Base-by-base conservation (phyloP, 2,888 invertebrate genomes). In the Sarcophaga caerulescens region DNA sequence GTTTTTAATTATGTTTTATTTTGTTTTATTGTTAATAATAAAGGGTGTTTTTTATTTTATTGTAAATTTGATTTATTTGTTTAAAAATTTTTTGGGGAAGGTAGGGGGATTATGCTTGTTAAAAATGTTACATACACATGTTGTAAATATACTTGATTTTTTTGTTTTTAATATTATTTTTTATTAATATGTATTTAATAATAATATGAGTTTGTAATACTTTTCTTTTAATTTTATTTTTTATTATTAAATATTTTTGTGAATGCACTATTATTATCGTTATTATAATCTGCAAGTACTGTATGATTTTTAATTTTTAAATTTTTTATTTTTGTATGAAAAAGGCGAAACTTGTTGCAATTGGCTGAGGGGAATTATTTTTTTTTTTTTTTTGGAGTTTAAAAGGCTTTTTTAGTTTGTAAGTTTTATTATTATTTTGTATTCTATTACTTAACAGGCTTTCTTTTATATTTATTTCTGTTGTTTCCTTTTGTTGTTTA, bases 51-150 rank as follows among this genome's bases (percentile, higher is more conserved):
- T 44, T 8, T 21, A 47, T 66, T 59, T 63, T 68, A 23, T 82
- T 68, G 14, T 52, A 62, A 14, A 74, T 83, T 52, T 52, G 8
- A 21, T 81, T 68, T 47, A 6, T 52, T 47, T 47, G 47, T 12
- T 47, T 47, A 47, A 47, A 47, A 14, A 21, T 6, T 44, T 35
- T 69, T 14, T 69, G 52, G 23, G 35, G 84, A 83, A 78, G n/a
- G 63, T 68, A 87, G 85, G 86, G 81, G 21, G 73, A 77, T 85
- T 79, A 86, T 80, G 69, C 71, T 68, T 60, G 21, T 60, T 73
- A 77, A 70, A 84, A 80, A 76, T 80, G 65, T 80, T 80, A 74
- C 71, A 85, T 80, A 76, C 81, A 84, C 68, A 74, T 23, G 77
- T 80, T 81, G 80, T 88, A 82, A 80, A 83, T 81, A 82, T 84